Evolutionary conservation across 1,140 invertebrate species (phyloP).

Genomic region (Ectropis grisescens): DNA sequence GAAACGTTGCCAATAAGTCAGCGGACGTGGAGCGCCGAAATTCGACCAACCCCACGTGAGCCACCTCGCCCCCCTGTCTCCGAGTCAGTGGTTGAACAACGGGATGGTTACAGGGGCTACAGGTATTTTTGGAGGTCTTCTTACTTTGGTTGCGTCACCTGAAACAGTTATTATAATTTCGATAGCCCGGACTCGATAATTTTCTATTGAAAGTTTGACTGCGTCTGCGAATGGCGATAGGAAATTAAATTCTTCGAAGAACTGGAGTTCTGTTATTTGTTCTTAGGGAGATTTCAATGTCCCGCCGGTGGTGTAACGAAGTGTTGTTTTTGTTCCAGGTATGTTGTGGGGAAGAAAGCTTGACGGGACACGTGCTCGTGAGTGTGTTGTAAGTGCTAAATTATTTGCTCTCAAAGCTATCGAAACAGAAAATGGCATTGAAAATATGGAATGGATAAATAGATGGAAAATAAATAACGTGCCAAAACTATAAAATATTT

Average conservation of each 20-base stretch:
- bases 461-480: no score
- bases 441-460: no score
- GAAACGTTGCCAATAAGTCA: conserved; percentile 10
- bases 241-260: conserved; percentile 44
- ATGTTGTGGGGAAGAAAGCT: no score
- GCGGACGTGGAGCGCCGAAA: conserved; percentile 1
- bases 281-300: no score
- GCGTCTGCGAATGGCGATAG: conserved; percentile 21
- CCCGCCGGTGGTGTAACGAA: no score
- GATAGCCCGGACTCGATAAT: conserved; percentile 22
- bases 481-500: no score
- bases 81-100: background rate
- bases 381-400: no score
- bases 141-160: conserved; percentile 14
- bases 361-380: no score
- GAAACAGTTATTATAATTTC: conserved; percentile 40
- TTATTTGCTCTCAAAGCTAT: no score
- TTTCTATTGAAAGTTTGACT: conserved; percentile 21
- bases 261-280: no score
- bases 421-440: no score
- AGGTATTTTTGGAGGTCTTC: conserved; percentile 2
- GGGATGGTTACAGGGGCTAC: background rate
- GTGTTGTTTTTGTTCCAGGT: background rate
- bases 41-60: conserved; percentile 8
- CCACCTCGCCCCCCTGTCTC: background rate